A percentile compares a stretch with the other conserved stretches of the same genome.
These are phyloP conservation scores for Pyrochroa serraticornis DNA, from an alignment of 2,888 invertebrate genomes.

Conservation along the genomic window DNA sequence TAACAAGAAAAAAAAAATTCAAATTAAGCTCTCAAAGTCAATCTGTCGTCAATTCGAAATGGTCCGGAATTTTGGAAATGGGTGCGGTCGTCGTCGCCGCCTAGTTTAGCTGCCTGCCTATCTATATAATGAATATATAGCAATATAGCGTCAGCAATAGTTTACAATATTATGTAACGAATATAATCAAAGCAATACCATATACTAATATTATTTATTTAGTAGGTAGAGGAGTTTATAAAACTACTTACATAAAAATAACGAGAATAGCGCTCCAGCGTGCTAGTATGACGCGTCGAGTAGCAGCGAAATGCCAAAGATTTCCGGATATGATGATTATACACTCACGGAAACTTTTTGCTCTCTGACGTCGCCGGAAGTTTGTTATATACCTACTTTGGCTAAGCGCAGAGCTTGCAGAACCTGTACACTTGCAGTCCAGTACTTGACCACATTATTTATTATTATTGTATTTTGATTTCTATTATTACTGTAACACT, in stretches of 20 bases:
- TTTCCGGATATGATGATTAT: slow-evolving; percentile 12
- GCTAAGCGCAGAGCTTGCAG: slow-evolving; percentile 49
- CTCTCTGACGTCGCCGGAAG: no score
- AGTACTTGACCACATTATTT: slow-evolving; percentile 58
- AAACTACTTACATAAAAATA: slow-evolving; percentile 15
- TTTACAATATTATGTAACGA: slow-evolving; percentile 46
- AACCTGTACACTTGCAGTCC: slow-evolving; percentile 58
- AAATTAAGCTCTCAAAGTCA: background rate
- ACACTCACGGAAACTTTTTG: slow-evolving; percentile 5
- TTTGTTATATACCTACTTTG: slow-evolving; percentile 27
- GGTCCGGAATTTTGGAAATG: slow-evolving; percentile 1
- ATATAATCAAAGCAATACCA: slow-evolving; percentile 57
- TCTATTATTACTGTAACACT: slow-evolving; percentile 53
- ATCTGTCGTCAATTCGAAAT: slow-evolving; percentile 27
- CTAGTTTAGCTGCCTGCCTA: slow-evolving; percentile 55
- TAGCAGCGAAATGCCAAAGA: slow-evolving; percentile 51
- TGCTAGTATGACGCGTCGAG: slow-evolving; percentile 49
- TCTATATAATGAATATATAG: slow-evolving; percentile 52
- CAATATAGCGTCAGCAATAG: slow-evolving; percentile 59
- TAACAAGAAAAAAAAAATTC: background rate
- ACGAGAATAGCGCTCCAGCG: slow-evolving; percentile 47
- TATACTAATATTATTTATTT: slow-evolving; percentile 54
- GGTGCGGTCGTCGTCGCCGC: slow-evolving; percentile 40
- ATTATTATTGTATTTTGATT: slow-evolving; percentile 41
- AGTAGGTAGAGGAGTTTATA: slow-evolving; percentile 50